A percentile compares a stretch with the other conserved stretches of the same genome.
Conservation (phyloP, 2,888 invertebrate genomes). For the Ectropis crepuscularia region DNA sequence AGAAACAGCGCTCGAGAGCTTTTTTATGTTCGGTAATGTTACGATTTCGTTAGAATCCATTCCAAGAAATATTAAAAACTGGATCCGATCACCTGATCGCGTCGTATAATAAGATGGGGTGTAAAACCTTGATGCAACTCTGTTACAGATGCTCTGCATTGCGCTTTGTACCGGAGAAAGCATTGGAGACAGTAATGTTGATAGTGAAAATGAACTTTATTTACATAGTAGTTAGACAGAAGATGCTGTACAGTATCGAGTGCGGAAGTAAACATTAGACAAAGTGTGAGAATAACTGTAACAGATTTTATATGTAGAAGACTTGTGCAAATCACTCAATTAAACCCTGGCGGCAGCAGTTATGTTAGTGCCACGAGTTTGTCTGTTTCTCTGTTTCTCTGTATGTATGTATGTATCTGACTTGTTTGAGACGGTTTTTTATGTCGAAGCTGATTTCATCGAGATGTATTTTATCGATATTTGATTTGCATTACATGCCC, state of each 20-base stretch:
- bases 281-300: slow-evolving; percentile 25
- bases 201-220: slow-evolving; percentile 23
- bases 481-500: too few relatives aligned
- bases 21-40: too few relatives aligned
- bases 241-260: slow-evolving; percentile 7
- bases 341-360: too few relatives aligned
- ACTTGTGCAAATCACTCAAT: too few relatives aligned
- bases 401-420: too few relatives aligned
- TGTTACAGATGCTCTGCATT: slow-evolving; percentile 14
- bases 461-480: too few relatives aligned
- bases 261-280: slow-evolving; percentile 23
- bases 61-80: slow-evolving; percentile 2
- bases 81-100: slow-evolving; percentile 1
- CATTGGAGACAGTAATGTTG: slow-evolving; percentile 23
- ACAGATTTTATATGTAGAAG: neutral
- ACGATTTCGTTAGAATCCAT: too few relatives aligned
- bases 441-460: too few relatives aligned
- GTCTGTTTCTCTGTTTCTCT: too few relatives aligned
- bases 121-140: slow-evolving; percentile 18
- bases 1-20: neutral
- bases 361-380: too few relatives aligned
- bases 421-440: too few relatives aligned
- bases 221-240: slow-evolving; percentile 22
- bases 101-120: slow-evolving; percentile 12
- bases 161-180: slow-evolving; percentile 15